Percentiles rank a stretch among this genome's conserved stretches.
Conservation (phyloP, 2,797 vertebrate species). For the Sebastes matsubarae region DNA sequence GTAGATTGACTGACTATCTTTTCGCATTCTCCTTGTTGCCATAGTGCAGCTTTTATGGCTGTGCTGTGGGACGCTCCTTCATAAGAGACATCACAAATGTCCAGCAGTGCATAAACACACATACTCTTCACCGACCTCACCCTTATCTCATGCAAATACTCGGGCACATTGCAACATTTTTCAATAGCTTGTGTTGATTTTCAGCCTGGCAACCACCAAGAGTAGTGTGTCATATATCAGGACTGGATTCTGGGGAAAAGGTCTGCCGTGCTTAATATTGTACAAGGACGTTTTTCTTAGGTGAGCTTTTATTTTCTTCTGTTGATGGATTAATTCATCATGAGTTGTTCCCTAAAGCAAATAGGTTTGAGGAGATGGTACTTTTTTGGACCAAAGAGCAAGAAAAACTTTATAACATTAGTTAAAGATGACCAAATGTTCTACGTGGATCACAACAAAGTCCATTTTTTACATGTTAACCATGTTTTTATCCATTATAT, state of each 20-base stretch:
- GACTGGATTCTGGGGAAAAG: background rate
- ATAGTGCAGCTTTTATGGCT: background rate
- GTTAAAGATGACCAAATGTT: background rate
- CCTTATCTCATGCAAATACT: conserved; percentile 68
- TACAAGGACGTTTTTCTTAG: background rate
- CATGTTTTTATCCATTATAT: background rate
- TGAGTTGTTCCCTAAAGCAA: background rate
- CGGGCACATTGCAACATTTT: conserved; percentile 36
- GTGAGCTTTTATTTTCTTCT: background rate
- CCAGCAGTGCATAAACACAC: background rate
- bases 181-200: conserved; percentile 21
- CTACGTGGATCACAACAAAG: background rate
- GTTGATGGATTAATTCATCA: background rate
- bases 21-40: background rate
- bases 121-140: conserved; percentile 6
- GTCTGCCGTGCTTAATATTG: accelerated
- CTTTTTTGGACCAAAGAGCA: background rate
- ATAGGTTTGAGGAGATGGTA: background rate
- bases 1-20: background rate
- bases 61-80: background rate
- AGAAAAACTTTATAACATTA: background rate
- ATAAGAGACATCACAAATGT: conserved; percentile 8
- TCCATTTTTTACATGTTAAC: background rate
- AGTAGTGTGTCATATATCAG: conserved; percentile 20
- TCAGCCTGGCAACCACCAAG: background rate